Evolutionary conservation across 2,113 vertebrate genomes (phyloP).

Genomic region (Alosa alosa): DNA sequence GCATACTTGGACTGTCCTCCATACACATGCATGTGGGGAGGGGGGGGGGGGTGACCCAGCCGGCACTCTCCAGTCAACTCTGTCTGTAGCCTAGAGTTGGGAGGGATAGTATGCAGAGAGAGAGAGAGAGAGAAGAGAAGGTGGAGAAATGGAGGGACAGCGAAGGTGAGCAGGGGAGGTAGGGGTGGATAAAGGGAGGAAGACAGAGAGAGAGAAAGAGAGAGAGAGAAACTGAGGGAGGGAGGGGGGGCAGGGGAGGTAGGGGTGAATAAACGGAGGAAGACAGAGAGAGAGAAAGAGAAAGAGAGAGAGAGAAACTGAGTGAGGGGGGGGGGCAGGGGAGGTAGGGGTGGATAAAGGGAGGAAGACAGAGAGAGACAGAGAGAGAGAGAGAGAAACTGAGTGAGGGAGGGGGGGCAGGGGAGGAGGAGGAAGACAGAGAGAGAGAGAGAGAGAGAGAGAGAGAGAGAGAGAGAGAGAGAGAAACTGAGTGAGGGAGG

Average conservation of each 20-base stretch:
- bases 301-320: not conserved
- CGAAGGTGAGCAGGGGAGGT: too few species aligned
- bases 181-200: not conserved
- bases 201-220: not conserved
- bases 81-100: not conserved
- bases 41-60: not conserved
- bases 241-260: slow-evolving; percentile 44
- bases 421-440: not conserved
- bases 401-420: slow-evolving; percentile 40
- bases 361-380: not conserved
- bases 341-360: too few species aligned
- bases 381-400: too few species aligned
- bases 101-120: not conserved
- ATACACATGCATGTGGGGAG: slow-evolving; percentile 16
- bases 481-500: slow-evolving; percentile 14
- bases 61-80: not conserved
- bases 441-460: not conserved
- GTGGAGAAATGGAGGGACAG: not conserved
- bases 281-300: not conserved
- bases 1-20: slow-evolving; percentile 52
- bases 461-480: too few species aligned
- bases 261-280: too few species aligned
- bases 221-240: not conserved
- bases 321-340: slow-evolving; percentile 39
- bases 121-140: not conserved